These are phyloP conservation scores for Gobio occitaniae DNA, from an alignment of 2,797 vertebrate genomes.

Conservation along the genomic window DNA sequence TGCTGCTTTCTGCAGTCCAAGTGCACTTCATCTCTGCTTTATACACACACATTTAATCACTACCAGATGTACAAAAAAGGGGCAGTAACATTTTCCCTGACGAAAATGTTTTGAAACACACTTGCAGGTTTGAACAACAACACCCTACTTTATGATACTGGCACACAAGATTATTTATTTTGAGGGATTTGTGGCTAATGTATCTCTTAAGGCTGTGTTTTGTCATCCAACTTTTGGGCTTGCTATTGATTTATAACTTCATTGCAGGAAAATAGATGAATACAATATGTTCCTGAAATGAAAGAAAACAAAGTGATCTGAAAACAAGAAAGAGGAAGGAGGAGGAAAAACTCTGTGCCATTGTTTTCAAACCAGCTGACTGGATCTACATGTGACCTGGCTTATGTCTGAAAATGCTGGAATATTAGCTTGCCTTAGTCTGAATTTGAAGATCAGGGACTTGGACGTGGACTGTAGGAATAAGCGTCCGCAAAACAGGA, in stretches of 20 bases:
- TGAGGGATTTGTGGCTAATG: not conserved
- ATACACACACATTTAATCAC: conserved; percentile 48
- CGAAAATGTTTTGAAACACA: conserved; percentile 21
- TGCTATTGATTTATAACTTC: not conserved
- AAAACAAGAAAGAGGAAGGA: not conserved
- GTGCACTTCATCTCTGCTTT: conserved; percentile 44
- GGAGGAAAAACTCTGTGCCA: conserved; percentile 4
- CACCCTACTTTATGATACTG: not conserved
- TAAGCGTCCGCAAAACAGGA: not conserved
- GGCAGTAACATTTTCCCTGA: conserved; percentile 2
- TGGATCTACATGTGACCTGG: conserved; percentile 49
- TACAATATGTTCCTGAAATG: not conserved
- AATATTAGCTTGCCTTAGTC: conserved; percentile 35
- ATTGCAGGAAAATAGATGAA: not conserved
- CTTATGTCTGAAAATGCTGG: conserved; percentile 37
- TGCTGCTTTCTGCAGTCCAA: conserved; percentile 38
- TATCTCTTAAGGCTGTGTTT: not conserved
- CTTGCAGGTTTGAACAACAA: conserved; percentile 9
- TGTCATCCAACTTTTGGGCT: not conserved
- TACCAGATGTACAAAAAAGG: conserved; percentile 45
- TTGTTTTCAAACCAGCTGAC: conserved; percentile 48
- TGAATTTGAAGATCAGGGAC: conserved; percentile 18
- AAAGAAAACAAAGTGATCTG: not conserved
- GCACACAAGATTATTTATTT: not conserved
- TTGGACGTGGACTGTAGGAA: not conserved